Evolutionary conservation across 2,113 vertebrate genomes (phyloP), one percentile per base, ranked within the genome.

Genomic region (Ciconia stormi): DNA sequence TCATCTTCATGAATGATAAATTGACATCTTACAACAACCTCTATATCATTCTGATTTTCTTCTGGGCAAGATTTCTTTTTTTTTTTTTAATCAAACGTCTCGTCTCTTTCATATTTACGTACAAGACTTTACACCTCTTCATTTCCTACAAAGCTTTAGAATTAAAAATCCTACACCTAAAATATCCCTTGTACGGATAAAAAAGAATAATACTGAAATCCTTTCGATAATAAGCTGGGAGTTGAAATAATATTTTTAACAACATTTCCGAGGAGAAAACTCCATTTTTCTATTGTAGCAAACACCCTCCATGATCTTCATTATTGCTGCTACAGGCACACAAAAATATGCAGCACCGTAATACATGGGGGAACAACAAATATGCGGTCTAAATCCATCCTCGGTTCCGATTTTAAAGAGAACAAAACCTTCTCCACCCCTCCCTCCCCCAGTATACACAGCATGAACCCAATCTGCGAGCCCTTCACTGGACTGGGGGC

Each of bases 341-440:
- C 77, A 91, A 26, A 95, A 95, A 97, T 91, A 96, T 93, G 96
- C 95, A 97, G 94, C 93, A 92, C 88, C 93, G 62, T 87, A 86
- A 87, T 72, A 87, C 85, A 84, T 15, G 44, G 69, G 91, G 79
- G 87, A 89, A 80, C 71, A 86, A 93, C 56, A 76, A 89, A 93
- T 66, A 80, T 19, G 63, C 50, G 30, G 34, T 58, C 34, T 44
- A 67, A 90, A 84, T 27, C 47, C 89, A 87, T 56, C 62, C 69
- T 87, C 38, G 30, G 67, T 17, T 65, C 46, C 9, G 81, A 61
- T 92, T 72, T 72, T 52, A 36, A 40, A 9, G 58, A 78, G 70
- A 93, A 91, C 36, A 95, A 89, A 91, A n/a, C 94, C 73, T 85
- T 55, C 82, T 16, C 69, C 18, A 58, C 17, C 92, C 91, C 59